Base-by-base conservation (phyloP, 2,888 invertebrate species). In the Cistogaster globosa region DNA sequence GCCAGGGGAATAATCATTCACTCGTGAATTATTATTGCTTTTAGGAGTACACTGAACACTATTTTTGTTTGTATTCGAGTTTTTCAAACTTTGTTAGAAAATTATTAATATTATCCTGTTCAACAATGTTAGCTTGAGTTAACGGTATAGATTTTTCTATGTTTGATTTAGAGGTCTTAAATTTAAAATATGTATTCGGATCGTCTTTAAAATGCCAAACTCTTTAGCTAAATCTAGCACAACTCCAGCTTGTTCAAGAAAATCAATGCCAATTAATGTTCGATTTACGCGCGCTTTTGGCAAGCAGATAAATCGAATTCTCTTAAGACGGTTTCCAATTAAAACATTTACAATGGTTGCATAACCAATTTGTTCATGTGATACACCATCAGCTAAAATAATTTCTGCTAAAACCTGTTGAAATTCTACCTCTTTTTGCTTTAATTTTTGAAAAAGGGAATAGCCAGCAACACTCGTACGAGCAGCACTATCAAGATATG, bases 271-370 rank as follows among this genome's bases (percentile, higher is more conserved):
- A 55, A 55, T 55, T 20, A 22, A 12, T 12, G 53, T 55, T 8
- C 53, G 53, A 55, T 55, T 55, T 8, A 26, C 26, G 1, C 6
- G 32, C 26, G 26, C 26, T 11, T 60, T 84, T 18, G 81, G 57
- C 11, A 84, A 45, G n/a, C 71, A 84, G 22, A 84, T 53, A 32
- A 90, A 87, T 69, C 87, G 60, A 18, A 84, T 79, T 69, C 80
- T 45, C 32, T 87, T 86, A 8, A 65, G 20, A 1, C 74, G 74
- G 11, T 68, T 81, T 14, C 80, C 79, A 53, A 87, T 53, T 38
- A 62, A 51, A 1, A 86, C 67, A 22, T 76, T 5, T 0, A 42
- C 81, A 9, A 67, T 81, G 0, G 84, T 81, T 11, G 69, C 62
- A 18, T 75, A 55, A 0, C 85, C 86, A 0, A 55, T 62, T 69